These are phyloP conservation scores for Bembecia ichneumoniformis DNA, from an alignment of 2,888 invertebrate genomes.

Conservation along the genomic window DNA sequence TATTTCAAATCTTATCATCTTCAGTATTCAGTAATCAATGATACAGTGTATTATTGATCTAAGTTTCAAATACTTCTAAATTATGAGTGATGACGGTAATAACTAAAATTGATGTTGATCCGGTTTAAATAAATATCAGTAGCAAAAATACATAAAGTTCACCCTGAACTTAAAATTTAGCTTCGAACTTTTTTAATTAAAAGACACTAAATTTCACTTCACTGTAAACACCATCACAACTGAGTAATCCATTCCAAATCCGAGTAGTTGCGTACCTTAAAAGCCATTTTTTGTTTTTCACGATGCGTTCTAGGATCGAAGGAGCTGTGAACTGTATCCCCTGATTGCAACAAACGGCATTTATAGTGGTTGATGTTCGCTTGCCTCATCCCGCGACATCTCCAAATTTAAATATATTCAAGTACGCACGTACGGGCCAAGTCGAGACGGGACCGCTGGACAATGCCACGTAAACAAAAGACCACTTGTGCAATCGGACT, in stretches of 20 bases:
- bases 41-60: too few species aligned
- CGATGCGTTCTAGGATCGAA: slow-evolving; percentile 50
- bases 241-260: slow-evolving; percentile 22
- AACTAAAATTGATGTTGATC: too few species aligned
- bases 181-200: background rate
- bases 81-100: too few species aligned
- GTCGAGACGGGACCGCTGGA: slow-evolving; percentile 49
- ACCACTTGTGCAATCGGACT: slow-evolving; percentile 53
- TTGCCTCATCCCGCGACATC: slow-evolving; percentile 69
- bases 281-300: slow-evolving; percentile 48
- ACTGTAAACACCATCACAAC: slow-evolving; percentile 13
- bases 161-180: too few species aligned
- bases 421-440: slow-evolving; percentile 66
- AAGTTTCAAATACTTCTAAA: too few species aligned
- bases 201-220: slow-evolving; percentile 12
- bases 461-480: slow-evolving; percentile 64
- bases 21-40: too few species aligned
- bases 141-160: too few species aligned
- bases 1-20: too few species aligned
- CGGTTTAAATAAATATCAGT: too few species aligned
- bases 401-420: slow-evolving; percentile 72
- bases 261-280: slow-evolving; percentile 52
- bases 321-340: slow-evolving; percentile 58
- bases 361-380: slow-evolving; percentile 40
- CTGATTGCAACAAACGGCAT: slow-evolving; percentile 43